phyloP scores from a whole-genome alignment of 2,888 invertebrate genomes.

The Archips crataeganus region DNA sequence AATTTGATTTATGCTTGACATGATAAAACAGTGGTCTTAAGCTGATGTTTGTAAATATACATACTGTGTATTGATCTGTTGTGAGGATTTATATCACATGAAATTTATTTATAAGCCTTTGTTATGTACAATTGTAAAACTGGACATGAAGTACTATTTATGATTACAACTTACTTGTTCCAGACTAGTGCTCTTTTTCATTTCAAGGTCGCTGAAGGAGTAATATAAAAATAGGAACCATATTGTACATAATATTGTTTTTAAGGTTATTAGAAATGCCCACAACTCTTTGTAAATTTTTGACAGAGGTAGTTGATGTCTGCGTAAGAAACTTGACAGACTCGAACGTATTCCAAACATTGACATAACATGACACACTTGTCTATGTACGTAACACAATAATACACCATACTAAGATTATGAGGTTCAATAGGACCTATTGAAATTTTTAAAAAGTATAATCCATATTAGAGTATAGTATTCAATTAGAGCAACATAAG shows the following conservation, averaged over 20 bases:
- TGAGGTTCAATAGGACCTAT: neutral
- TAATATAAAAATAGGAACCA: slow-evolving; percentile 68
- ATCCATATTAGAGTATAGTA: too few relatives aligned
- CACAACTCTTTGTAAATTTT: slow-evolving; percentile 72
- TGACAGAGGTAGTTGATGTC: slow-evolving; percentile 66
- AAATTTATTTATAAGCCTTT: neutral
- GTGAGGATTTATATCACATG: neutral
- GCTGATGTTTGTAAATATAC: neutral
- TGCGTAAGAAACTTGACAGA: slow-evolving; percentile 63
- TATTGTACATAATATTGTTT: slow-evolving; percentile 69
- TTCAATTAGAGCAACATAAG: too few relatives aligned
- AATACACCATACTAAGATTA: neutral
- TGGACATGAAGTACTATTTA: neutral
- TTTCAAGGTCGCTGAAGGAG: slow-evolving; percentile 74
- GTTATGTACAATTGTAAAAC: neutral
- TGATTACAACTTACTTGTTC: slow-evolving; percentile 60
- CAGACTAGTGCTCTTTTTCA: slow-evolving; percentile 75
- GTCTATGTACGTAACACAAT: slow-evolving; percentile 17
- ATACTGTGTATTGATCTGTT: neutral
- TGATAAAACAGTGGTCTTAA: neutral
- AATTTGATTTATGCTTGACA: neutral
- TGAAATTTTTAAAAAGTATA: neutral
- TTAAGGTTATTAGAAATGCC: slow-evolving; percentile 64
- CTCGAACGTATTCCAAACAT: slow-evolving; percentile 64
- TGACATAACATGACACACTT: slow-evolving; percentile 51